Evolutionary conservation across 2,888 invertebrate species (phyloP).

Genomic region (Halictus quadricinctus): DNA sequence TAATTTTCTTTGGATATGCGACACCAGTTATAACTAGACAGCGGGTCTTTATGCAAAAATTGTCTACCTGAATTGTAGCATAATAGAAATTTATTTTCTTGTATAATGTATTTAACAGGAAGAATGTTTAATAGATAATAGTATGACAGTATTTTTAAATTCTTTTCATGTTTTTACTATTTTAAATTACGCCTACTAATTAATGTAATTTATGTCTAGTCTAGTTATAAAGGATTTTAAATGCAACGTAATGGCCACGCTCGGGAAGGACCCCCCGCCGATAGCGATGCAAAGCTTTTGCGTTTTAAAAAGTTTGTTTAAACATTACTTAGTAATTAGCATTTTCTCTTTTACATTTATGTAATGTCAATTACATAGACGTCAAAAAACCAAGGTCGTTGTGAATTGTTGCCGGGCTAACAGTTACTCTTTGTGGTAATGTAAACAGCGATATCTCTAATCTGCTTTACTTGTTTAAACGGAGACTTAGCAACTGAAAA

Average conservation of each 20-base stretch:
- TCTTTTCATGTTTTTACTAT: too few species aligned
- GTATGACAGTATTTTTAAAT: too few species aligned
- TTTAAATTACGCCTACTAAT: too few species aligned
- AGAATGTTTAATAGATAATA: too few species aligned
- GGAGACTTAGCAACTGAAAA: background rate
- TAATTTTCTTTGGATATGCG: background rate
- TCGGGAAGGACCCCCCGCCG: background rate
- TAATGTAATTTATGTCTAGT: too few species aligned
- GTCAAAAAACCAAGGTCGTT: constrained; percentile 5
- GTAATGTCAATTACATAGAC: background rate
- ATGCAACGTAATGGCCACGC: background rate
- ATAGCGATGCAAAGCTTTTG: background rate
- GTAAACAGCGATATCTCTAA: constrained; percentile 2
- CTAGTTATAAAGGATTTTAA: background rate
- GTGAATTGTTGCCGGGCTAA: background rate
- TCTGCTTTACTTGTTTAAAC: background rate
- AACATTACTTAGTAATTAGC: background rate
- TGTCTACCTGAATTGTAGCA: too few species aligned
- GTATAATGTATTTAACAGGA: too few species aligned
- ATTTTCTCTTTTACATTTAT: background rate
- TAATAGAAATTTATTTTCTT: too few species aligned
- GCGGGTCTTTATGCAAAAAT: too few species aligned
- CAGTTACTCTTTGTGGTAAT: background rate
- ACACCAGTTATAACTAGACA: background rate
- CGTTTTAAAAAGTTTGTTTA: background rate